Evolutionary conservation across 1,140 invertebrate genomes (phyloP).

Genomic region (Solen grandis): DNA sequence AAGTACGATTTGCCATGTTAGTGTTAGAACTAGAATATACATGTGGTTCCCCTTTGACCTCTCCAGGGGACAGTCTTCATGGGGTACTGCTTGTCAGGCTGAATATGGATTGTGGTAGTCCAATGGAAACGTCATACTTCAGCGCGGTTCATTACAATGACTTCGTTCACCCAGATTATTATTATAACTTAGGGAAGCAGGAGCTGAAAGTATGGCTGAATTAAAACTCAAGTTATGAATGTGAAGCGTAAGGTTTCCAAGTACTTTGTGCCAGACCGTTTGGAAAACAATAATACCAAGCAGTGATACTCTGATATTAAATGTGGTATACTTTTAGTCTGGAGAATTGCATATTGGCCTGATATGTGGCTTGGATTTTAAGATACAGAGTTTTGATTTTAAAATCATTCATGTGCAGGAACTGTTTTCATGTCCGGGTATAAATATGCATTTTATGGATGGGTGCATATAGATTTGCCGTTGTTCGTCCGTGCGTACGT

Average conservation of each 20-base stretch:
- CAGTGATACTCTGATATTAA: neutral
- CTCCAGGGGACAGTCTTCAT: conserved; percentile 14
- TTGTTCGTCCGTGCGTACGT: no score
- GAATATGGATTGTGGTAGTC: conserved; percentile 21
- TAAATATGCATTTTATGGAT: neutral
- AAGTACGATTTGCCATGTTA: conserved; percentile 5
- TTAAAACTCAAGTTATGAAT: neutral
- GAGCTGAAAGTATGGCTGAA: neutral
- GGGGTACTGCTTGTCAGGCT: conserved; percentile 13
- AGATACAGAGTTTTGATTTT: no score
- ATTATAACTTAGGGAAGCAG: conserved; percentile 12
- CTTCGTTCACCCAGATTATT: neutral
- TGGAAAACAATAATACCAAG: neutral
- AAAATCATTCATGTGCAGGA: no score
- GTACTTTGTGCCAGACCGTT: neutral
- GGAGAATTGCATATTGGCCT: neutral
- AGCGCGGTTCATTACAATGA: conserved; percentile 5
- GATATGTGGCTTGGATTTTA: neutral
- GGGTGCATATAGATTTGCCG: no score
- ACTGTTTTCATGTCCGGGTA: neutral
- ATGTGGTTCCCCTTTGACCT: conserved; percentile 27
- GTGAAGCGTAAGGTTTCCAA: neutral
- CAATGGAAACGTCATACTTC: conserved; percentile 20
- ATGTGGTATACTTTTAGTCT: neutral
- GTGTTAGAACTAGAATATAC: conserved; percentile 8